These are phyloP conservation scores for Petroica traversi DNA, from an alignment of 2,113 vertebrate genomes.

Conservation along the genomic window DNA sequence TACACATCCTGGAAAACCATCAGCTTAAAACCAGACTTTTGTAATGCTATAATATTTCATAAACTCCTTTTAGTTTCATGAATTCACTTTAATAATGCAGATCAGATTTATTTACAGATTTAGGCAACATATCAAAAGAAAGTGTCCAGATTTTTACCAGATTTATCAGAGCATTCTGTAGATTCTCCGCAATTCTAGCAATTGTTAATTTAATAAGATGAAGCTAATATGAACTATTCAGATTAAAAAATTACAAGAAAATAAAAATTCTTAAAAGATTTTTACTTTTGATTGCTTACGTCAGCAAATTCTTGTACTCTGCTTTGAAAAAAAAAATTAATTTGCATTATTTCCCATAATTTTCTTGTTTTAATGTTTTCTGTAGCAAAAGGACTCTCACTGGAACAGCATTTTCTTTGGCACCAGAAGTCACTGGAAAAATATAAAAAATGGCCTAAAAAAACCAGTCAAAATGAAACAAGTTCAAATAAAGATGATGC, in stretches of 20 bases:
- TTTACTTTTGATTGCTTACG: not conserved
- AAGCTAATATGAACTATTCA: not conserved
- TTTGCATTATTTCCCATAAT: not conserved
- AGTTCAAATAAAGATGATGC: not conserved
- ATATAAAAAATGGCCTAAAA: accelerated
- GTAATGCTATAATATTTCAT: not conserved
- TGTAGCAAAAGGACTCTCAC: accelerated
- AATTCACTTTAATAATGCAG: not conserved
- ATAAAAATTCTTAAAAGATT: not conserved
- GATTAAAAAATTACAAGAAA: not conserved
- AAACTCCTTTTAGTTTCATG: not conserved
- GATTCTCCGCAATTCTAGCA: not conserved
- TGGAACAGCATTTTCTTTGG: not conserved
- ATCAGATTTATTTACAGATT: not conserved
- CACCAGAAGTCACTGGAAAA: not conserved
- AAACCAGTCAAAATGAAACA: not conserved
- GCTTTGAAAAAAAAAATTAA: not conserved
- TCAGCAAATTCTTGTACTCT: not conserved
- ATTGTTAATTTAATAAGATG: not conserved
- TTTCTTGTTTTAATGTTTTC: not conserved
- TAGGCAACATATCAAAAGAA: not conserved
- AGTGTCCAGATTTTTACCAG: not conserved
- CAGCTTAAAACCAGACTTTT: not conserved
- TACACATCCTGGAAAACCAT: not conserved
- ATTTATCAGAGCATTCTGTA: not conserved